phyloP scores from a whole-genome alignment of 2,888 invertebrate species.

The Polietes domitor region DNA sequence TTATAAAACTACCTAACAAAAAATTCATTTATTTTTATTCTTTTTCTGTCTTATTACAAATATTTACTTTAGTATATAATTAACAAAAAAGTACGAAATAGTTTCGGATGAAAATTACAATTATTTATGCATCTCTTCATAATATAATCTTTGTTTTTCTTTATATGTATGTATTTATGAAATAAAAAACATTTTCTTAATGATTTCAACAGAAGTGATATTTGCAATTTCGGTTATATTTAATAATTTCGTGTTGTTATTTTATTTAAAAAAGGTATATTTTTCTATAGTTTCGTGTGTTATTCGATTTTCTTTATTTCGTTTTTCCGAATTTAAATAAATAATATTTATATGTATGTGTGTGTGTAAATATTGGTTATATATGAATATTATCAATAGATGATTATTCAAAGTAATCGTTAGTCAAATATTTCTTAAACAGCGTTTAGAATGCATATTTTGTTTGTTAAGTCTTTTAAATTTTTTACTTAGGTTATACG shows the following conservation, averaged over 20 bases:
- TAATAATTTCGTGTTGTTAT: background rate
- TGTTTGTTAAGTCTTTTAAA: constrained; percentile 60
- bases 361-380: background rate
- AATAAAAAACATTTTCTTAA: too few relatives aligned
- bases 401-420: background rate
- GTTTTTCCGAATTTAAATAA: background rate
- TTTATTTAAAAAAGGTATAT: background rate
- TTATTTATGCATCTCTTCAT: background rate
- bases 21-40: background rate
- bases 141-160: background rate
- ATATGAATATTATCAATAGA: background rate
- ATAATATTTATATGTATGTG: background rate
- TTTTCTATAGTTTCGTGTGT: background rate
- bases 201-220: too few relatives aligned
- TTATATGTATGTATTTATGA: background rate
- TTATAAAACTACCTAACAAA: constrained; percentile 34
- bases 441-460: constrained; percentile 43
- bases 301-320: background rate
- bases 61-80: background rate
- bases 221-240: too few relatives aligned
- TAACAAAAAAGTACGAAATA: background rate
- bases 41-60: background rate
- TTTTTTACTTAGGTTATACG: constrained; percentile 22
- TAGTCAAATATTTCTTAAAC: background rate
- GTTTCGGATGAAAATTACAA: background rate